Evolutionary conservation across 2,797 vertebrate species (phyloP).

Genomic region (Schizopygopsis pylzovi): DNA sequence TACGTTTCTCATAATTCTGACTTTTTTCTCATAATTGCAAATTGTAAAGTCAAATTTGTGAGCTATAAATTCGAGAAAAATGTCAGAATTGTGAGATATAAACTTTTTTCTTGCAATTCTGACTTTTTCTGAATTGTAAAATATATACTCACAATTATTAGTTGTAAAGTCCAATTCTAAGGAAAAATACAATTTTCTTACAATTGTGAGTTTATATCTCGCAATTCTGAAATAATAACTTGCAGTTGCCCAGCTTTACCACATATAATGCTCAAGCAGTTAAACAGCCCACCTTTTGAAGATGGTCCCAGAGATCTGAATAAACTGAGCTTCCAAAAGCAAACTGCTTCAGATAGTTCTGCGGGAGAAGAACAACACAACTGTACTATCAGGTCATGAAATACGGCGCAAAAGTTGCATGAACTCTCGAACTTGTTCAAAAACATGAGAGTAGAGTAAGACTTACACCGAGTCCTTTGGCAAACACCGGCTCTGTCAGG

Average conservation of each 20-base stretch:
- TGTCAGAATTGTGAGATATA: too few species aligned
- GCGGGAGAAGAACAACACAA: conserved; percentile 52
- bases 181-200: background rate
- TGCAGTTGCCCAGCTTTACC: background rate
- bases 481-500: conserved; percentile 86
- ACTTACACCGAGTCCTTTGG: conserved; percentile 86
- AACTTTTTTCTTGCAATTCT: too few species aligned
- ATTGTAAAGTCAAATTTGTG: too few species aligned
- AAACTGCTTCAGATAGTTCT: conserved; percentile 88
- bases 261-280: background rate
- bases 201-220: background rate
- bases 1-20: too few species aligned
- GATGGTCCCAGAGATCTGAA: conserved; percentile 86
- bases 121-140: too few species aligned
- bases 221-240: background rate
- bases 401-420: background rate
- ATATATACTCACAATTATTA: background rate
- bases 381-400: conserved; percentile 1
- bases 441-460: background rate
- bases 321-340: conserved; percentile 82
- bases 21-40: too few species aligned
- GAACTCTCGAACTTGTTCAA: background rate
- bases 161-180: background rate
- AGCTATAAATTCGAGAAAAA: too few species aligned
- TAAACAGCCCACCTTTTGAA: conserved; percentile 78